Base-by-base conservation (phyloP, 2,113 vertebrate genomes). In the Hippocampus mohnikei region DNA sequence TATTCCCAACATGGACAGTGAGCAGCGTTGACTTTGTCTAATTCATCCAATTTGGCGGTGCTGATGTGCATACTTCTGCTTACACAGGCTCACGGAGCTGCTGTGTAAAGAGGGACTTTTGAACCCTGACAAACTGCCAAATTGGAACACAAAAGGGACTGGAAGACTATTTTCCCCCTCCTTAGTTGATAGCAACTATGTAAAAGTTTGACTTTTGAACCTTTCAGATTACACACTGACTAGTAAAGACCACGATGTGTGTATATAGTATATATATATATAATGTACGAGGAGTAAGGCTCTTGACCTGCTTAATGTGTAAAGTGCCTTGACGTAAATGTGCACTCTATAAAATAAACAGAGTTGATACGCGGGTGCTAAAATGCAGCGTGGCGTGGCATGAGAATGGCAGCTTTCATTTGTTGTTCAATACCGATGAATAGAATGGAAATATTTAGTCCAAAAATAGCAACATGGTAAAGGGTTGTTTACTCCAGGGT, bases 21-120 rank as follows among this genome's bases (percentile, higher is more conserved):
- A 83, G 61, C 67, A 87, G 80, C 71, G 58, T 84, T 81, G 72
- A 77, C 82, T 81, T 75, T 70, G 69, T 56, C 72, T 65, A 53
- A 80, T 83, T 75, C 58, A 88, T 88, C 85, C 84, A 88, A 87
- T 84, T 90, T 77, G 53, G 44, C 41, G 71, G 52, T 20, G 9
- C 62, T 83, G 78, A 82, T 79, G 79, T 81, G 70, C 70, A 18
- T 46, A 61, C n/a, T 10, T 59, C 68, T 69, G 37, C 63, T 42
- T 52, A 63, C 61, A n/a, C 71, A 52, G 65, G 3, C 33, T 41
- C 40, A 62, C 74, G 74, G 25, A 27, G 55, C 46, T 59, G 1
- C 27, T 56, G 67, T 63, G 59, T 70, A 64, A 81, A 76, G 71
- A 74, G 21, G 55, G 46, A 52, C 60, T 37, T 48, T 6, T 66